Conservation (phyloP, 2,113 vertebrate species). For the Gnathonemus echidnorhynchus region DNA sequence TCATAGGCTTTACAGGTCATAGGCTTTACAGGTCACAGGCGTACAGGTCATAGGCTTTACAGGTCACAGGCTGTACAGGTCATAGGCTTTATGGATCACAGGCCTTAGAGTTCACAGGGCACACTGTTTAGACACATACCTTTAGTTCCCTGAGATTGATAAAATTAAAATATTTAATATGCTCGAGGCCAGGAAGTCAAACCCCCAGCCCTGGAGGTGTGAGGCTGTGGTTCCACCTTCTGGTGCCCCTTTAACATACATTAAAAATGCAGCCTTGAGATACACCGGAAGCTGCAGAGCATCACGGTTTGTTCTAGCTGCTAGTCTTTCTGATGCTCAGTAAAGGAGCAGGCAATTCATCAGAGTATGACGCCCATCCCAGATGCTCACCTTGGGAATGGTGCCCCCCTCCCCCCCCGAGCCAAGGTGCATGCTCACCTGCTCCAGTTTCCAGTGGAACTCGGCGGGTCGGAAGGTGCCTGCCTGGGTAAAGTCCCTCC, state of each 20-base stretch:
- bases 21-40: neutral
- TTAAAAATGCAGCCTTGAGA: neutral
- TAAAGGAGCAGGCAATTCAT: neutral
- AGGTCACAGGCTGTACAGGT: neutral
- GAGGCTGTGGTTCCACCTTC: neutral
- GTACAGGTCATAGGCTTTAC: neutral
- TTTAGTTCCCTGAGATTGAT: neutral
- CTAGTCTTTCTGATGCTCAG: neutral
- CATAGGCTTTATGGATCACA: neutral
- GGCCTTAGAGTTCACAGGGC: neutral
- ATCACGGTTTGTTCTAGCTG: neutral
- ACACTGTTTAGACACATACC: neutral
- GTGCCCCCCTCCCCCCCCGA: neutral
- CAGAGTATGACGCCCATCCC: neutral
- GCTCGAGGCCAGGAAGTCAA: neutral
- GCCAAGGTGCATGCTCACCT: conserved; percentile 60
- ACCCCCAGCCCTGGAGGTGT: neutral
- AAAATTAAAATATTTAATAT: neutral
- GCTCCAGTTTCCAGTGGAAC: conserved; percentile 98
- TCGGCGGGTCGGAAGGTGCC: conserved; percentile 91
- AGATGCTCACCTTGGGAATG: neutral
- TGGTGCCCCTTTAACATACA: neutral
- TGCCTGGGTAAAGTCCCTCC: conserved; percentile 85
- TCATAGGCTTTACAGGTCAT: neutral
- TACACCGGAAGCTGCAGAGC: neutral